A percentile compares a stretch with the other conserved stretches of the same genome.
Conservation (phyloP, 2,113 vertebrate species). For the Calyptomena viridis region DNA sequence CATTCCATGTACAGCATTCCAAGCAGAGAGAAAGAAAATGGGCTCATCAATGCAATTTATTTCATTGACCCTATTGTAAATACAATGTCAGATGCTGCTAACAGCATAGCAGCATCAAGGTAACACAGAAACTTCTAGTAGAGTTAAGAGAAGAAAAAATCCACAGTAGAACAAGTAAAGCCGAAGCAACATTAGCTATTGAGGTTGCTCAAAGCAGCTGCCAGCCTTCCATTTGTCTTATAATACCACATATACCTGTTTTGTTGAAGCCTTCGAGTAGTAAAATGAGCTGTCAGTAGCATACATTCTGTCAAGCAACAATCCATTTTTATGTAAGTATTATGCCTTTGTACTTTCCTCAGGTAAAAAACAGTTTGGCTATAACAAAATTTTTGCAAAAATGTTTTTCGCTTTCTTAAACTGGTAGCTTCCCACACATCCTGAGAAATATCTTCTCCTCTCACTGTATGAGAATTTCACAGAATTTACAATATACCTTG, state of each 20-base stretch:
- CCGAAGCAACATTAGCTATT: background rate
- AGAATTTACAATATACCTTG: conserved; percentile 10
- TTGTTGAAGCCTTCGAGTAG: background rate
- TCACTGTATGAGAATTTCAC: background rate
- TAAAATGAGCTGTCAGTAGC: background rate
- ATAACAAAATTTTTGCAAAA: conserved; percentile 44
- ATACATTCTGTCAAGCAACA: conserved; percentile 15
- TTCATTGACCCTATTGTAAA: background rate
- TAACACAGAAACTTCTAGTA: background rate
- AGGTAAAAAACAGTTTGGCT: conserved; percentile 25
- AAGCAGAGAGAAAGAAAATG: background rate
- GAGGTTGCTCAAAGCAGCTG: background rate
- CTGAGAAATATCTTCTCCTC: background rate
- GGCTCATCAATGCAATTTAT: background rate
- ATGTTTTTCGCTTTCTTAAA: conserved; percentile 30
- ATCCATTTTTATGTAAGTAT: conserved; percentile 4
- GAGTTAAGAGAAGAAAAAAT: background rate
- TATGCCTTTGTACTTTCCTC: conserved; percentile 1
- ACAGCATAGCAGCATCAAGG: background rate
- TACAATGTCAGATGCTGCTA: background rate
- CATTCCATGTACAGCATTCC: background rate
- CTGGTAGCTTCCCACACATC: background rate
- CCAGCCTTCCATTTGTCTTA: background rate
- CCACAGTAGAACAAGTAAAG: background rate
- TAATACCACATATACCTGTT: background rate